A percentile compares a stretch with the other conserved stretches of the same genome.
Conservation (phyloP, 2,797 vertebrate species). For the Mormyrops boulengeri region DNA sequence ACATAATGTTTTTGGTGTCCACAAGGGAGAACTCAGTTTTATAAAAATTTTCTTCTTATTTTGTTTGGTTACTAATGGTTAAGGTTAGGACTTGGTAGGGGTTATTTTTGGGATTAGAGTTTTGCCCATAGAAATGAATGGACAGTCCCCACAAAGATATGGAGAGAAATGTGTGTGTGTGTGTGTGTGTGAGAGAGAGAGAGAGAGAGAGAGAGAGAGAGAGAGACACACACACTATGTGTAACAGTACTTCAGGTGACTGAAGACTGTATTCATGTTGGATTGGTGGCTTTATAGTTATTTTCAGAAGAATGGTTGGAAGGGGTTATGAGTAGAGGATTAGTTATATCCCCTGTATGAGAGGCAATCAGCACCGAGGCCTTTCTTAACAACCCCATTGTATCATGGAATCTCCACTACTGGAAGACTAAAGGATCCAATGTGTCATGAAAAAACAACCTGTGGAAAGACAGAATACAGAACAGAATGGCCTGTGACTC, state of each 20-base stretch:
- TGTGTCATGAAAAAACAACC: background rate
- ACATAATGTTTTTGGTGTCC: no score
- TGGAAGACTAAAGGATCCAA: background rate
- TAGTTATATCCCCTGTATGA: background rate
- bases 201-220: no score
- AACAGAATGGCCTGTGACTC: background rate
- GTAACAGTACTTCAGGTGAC: background rate
- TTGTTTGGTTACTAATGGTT: no score
- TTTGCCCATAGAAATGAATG: background rate
- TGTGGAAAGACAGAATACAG: slow-evolving; percentile 1
- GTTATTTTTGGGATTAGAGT: no score
- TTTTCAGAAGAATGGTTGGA: background rate
- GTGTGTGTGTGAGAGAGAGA: background rate
- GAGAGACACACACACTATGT: background rate
- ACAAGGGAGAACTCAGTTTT: no score
- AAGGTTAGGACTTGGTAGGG: no score
- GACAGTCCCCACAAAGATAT: background rate
- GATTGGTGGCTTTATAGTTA: background rate
- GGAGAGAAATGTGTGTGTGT: background rate
- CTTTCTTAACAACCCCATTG: background rate
- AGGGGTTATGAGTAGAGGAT: background rate
- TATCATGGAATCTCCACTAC: background rate
- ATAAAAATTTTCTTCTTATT: no score
- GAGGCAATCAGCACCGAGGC: background rate
- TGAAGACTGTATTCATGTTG: background rate